Base-by-base conservation (phyloP, 2,888 invertebrate species). In the Deilephila elpenor region DNA sequence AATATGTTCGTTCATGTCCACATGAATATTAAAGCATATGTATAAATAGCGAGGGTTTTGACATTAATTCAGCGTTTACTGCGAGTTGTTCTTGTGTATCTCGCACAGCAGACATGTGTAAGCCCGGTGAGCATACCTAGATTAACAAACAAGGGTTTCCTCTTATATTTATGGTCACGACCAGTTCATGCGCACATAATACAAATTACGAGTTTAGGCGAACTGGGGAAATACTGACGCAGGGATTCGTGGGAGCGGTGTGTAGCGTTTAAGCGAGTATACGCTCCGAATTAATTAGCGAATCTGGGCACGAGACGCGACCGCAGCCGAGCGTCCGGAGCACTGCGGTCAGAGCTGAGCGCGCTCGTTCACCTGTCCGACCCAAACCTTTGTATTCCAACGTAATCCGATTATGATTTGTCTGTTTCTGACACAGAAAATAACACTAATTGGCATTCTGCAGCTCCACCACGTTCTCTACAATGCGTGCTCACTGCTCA, bases 281-380 rank as follows among this genome's bases (percentile, higher is more conserved):
- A 84, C 82, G 84, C 86, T 86, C 79, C 81, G 87, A 91, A 89
- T 91, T 91, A 90, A 91, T 91, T 90, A 90, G 88, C 84, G 82
- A 89, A 89, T 88, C 88, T 85, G 84, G 81, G 83, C 81, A 83
- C 82, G 83, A 84, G 80, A 83, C 79, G 81, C 80, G 85, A 88
- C 90, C 89, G 80, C 90, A 88, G 83, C 76, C 80, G 79, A 74
- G 76, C 80, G 77, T 76, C 75, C 75, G 79, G 85, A 82, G 83
- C 82, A 83, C 79, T 84, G 86, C 83, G 85, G 84, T 84, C 78
- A 77, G 77, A 67, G 76, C 77, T 79, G 82, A 80, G 81, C 82
- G 77, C 82, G 77, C 82, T 82, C 82, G 80, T 83, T 86, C 86
- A 89, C 88, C 91, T 91, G 91, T 89, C 91, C 82, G 76, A 76